Percentiles rank a stretch among this genome's conserved stretches.
phyloP scores from a whole-genome alignment of 2,113 vertebrate genomes.

The Amphiprion percula region DNA sequence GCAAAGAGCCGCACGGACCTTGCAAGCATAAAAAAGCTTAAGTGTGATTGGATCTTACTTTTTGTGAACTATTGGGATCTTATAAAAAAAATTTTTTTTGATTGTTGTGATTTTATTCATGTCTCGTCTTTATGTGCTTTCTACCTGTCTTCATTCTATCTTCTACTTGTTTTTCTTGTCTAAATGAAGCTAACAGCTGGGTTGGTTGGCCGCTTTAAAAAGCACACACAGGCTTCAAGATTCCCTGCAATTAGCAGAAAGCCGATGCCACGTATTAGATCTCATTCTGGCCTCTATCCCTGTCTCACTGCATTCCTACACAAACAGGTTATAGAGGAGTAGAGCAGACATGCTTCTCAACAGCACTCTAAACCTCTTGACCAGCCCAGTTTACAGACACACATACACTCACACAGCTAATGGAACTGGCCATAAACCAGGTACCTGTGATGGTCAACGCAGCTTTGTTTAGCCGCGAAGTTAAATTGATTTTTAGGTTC shows the following conservation, averaged over 20 bases:
- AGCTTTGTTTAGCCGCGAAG: slow-evolving; percentile 50
- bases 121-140: background rate
- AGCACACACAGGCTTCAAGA: slow-evolving; percentile 17
- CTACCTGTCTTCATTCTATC: slow-evolving; percentile 6
- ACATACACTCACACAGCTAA: slow-evolving; percentile 30
- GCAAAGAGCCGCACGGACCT: no score
- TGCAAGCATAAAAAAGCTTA: no score
- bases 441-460: slow-evolving; percentile 50
- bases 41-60: background rate
- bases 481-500: slow-evolving; percentile 68
- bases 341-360: slow-evolving; percentile 32
- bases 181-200: slow-evolving; percentile 10
- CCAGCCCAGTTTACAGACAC: slow-evolving; percentile 16
- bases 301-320: background rate
- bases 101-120: background rate
- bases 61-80: background rate
- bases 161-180: slow-evolving; percentile 15
- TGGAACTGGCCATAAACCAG: slow-evolving; percentile 53
- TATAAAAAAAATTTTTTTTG: background rate
- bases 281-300: slow-evolving; percentile 16
- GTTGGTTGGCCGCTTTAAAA: background rate
- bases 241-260: slow-evolving; percentile 37
- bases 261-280: slow-evolving; percentile 19
- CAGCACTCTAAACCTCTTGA: slow-evolving; percentile 35
- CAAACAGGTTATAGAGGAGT: slow-evolving; percentile 17